phyloP scores from a whole-genome alignment of 2,113 vertebrate species.

The Ptilorrhoa leucosticta region DNA sequence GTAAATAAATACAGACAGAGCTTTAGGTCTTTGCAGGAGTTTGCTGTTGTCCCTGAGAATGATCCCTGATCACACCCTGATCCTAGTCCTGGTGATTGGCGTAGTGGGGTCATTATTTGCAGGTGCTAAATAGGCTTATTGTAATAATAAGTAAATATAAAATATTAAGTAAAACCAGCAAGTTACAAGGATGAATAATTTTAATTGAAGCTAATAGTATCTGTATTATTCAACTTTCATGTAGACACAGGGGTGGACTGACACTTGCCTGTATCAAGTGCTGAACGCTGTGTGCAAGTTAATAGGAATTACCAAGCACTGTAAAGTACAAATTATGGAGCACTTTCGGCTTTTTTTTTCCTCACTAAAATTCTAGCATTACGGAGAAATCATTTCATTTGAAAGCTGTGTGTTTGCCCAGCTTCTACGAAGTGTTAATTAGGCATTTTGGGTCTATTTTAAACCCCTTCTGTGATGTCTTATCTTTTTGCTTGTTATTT shows the following conservation, averaged over 20 bases:
- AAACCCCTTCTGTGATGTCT: not conserved
- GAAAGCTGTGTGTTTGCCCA: not conserved
- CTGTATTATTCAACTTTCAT: not conserved
- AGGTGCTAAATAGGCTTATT: not conserved
- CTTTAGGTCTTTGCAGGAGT: not conserved
- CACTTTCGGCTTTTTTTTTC: not conserved
- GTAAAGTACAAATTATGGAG: not conserved
- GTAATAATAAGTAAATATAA: not conserved
- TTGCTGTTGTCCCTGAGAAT: not conserved
- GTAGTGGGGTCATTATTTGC: not conserved
- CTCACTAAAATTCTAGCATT: not conserved
- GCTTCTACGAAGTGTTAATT: not conserved
- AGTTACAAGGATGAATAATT: not conserved
- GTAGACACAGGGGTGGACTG: not conserved
- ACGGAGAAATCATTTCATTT: not conserved
- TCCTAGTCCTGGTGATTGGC: not conserved
- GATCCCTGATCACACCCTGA: not conserved
- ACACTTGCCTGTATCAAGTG: not conserved
- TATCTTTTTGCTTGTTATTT: not conserved
- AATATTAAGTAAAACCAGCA: not conserved
- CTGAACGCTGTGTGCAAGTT: not conserved
- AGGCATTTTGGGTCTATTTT: not conserved
- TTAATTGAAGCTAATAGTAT: not conserved
- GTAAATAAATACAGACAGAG: not conserved
- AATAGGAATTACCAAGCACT: not conserved